Percentiles rank a stretch among this genome's conserved stretches.
Conservation (phyloP, 37 sponge, comb jelly and placozoan genomes). For the Aphrocallistes beatrix region DNA sequence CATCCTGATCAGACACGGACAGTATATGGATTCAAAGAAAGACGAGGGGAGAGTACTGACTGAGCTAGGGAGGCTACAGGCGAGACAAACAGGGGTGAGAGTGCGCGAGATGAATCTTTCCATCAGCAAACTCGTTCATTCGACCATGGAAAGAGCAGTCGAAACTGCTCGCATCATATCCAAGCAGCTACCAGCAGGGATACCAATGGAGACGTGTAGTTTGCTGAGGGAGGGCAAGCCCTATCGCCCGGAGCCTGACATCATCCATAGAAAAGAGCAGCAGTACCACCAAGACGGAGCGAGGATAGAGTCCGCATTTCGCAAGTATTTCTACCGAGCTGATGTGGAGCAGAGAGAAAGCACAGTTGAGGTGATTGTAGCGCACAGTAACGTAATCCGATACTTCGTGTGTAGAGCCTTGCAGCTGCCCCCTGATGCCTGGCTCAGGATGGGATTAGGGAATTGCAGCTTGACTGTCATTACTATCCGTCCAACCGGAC, state of each 20-base stretch:
- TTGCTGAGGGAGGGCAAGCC: constrained; percentile 82
- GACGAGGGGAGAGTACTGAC: constrained; percentile 21
- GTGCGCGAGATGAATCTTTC: constrained; percentile 24
- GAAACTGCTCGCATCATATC: constrained; percentile 58
- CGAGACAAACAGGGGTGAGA: constrained; percentile 30
- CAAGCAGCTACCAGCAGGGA: constrained; percentile 30
- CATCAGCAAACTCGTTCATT: constrained; percentile 18
- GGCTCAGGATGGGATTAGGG: constrained; percentile 77
- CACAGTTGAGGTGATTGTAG: constrained; percentile 68
- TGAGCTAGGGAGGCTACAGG: constrained; percentile 42
- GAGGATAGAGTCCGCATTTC: constrained; percentile 85
- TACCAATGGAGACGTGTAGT: constrained; percentile 47
- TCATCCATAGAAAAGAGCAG: constrained; percentile 25
- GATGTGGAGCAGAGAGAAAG: constrained; percentile 55
- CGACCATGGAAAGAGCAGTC: constrained; percentile 60
- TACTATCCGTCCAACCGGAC: constrained; percentile 70
- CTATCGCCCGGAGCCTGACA: constrained; percentile 52
- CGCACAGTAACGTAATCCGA: constrained; percentile 88
- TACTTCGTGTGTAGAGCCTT: constrained; percentile 95
- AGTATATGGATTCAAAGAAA: constrained; percentile 1
- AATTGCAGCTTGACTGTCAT: constrained; percentile 75
- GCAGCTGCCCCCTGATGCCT: constrained; percentile 87
- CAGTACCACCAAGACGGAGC: constrained; percentile 80
- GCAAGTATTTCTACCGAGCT: constrained; percentile 80
- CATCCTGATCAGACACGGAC: constrained; percentile 34